Conservation (phyloP, 2,113 vertebrate species). For the Dinomys branickii region DNA sequence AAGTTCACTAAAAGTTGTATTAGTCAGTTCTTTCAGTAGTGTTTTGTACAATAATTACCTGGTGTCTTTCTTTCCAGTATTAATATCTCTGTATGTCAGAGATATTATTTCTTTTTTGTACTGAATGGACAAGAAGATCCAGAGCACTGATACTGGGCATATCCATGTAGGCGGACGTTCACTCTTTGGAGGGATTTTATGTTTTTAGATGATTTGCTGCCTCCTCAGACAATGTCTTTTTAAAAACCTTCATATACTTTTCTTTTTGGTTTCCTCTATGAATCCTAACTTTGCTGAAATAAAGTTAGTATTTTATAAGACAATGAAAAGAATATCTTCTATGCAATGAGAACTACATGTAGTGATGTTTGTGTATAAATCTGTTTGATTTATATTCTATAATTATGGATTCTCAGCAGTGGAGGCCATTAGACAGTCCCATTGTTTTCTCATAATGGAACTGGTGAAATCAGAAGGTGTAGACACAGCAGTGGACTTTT, state of each 20-base stretch:
- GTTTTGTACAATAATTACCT: constrained; percentile 19
- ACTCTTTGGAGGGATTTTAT: constrained; percentile 28
- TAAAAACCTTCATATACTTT: neutral
- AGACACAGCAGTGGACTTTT: neutral
- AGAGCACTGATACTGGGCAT: neutral
- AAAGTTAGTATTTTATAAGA: constrained; percentile 39
- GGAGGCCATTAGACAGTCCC: neutral
- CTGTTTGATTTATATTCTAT: neutral
- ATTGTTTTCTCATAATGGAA: neutral
- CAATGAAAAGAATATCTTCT: neutral
- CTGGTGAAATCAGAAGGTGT: neutral
- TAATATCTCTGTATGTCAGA: neutral
- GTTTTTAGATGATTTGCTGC: constrained; percentile 37
- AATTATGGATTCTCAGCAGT: neutral
- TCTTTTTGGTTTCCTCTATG: neutral
- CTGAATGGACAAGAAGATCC: constrained; percentile 24
- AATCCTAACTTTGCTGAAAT: constrained; percentile 4
- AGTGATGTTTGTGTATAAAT: neutral
- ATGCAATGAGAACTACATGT: neutral
- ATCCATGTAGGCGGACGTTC: constrained; percentile 16
- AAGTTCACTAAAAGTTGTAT: constrained; percentile 17
- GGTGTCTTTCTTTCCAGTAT: neutral
- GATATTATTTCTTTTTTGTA: neutral
- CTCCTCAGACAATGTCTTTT: neutral
- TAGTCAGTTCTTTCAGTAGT: neutral